phyloP scores from a whole-genome alignment of 2,888 invertebrate species.

The Dasysyrphus albostriatus region DNA sequence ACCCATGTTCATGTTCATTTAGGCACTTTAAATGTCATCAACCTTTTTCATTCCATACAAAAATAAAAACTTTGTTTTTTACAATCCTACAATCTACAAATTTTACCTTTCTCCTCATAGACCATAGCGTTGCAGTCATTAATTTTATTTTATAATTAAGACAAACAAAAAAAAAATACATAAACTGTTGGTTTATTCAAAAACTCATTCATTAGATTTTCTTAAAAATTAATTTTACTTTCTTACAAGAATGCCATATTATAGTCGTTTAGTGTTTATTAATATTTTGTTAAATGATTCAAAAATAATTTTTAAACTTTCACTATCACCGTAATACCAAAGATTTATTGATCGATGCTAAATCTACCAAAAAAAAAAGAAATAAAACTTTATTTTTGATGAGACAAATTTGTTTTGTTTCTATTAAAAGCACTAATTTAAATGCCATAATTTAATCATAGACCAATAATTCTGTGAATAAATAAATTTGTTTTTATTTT shows the following conservation, averaged over 20 bases:
- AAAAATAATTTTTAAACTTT: conserved; percentile 58
- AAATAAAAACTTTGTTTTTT: neutral
- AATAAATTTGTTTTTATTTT: neutral
- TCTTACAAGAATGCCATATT: conserved; percentile 47
- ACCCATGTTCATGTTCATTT: neutral
- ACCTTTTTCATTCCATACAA: neutral
- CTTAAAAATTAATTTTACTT: conserved; percentile 58
- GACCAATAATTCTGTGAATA: neutral
- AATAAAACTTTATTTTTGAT: conserved; percentile 1
- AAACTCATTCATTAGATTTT: conserved; percentile 66
- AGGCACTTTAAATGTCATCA: neutral
- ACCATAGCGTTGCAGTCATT: conserved; percentile 40
- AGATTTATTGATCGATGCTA: conserved; percentile 64
- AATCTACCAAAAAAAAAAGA: conserved; percentile 13
- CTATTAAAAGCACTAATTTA: neutral
- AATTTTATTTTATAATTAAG: conserved; percentile 46
- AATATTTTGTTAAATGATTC: conserved; percentile 56
- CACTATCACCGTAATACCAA: conserved; percentile 72
- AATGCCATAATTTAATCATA: conserved; percentile 10
- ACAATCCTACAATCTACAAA: neutral
- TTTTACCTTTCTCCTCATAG: conserved; percentile 58
- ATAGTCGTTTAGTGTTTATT: conserved; percentile 15
- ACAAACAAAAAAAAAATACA: too few relatives aligned
- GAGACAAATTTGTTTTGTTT: neutral
- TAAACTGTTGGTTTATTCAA: conserved; percentile 44